Evolutionary conservation across 2,113 vertebrate species (phyloP), one percentile per base, ranked within the genome.

Genomic region (Baryphthengus martii): DNA sequence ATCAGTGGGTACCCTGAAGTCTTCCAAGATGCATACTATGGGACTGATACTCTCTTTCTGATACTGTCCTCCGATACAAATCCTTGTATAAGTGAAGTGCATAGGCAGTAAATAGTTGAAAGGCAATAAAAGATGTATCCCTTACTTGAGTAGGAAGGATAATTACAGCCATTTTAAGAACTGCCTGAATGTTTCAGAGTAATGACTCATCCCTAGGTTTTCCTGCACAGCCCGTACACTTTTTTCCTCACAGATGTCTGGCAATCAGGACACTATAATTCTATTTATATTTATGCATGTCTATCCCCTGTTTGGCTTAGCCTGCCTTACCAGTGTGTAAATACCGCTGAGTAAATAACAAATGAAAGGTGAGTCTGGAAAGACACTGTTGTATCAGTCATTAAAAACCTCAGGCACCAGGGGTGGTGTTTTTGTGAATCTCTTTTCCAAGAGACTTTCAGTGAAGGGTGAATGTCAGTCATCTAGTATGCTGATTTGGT

Each of bases 301-400:
- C 66, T 95, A 33, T 79, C 44, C 21, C 26, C 53, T 85, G 12
- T 91, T 74, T 39, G 79, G 72, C 83, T 95, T 90, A 95, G 71
- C 29, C 37, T 90, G 82, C 49, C 87, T 95, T 89, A 95, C 79
- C 45, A 70, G 67, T 88, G 82, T 90, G 87, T 91, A 94, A 96
- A 96, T 91, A 93, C 74, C 88, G 59, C 59, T 80, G 88, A 93
- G 89, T 90, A 96, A 96, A 96, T 91, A 96, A 93, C 75, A 95
- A 97, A 96, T 94, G 62, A 88, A 97, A 92, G 85, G 85, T 93
- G 87, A 96, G 55, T 63, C 66, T 88, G 37, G 65, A 85, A 91
- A 94, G 62, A 79, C 62, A 85, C 74, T 94, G 12, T 85, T 79
- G 85, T 70, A 82, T 88, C 70, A 96, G 87, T 94, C 81, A 91